Evolutionary conservation across 2,113 vertebrate species (phyloP), one percentile per base, ranked within the genome.

Genomic region (Pollachius pollachius): DNA sequence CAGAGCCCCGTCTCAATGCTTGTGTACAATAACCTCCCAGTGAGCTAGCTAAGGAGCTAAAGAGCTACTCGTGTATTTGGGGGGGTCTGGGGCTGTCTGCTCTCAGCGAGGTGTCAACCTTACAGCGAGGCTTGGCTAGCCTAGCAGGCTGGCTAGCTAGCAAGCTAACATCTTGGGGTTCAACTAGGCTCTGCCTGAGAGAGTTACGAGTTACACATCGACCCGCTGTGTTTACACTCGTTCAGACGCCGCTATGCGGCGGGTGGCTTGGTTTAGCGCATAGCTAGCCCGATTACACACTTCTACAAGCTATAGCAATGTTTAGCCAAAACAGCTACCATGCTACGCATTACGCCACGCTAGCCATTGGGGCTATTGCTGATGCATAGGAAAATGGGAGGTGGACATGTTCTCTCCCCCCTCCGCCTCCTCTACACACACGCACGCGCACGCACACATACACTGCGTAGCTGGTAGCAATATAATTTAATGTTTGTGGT

Each of bases 351-450:
- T 87, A 89, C 83, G 89, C 87, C 89, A 86, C 85, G 88, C 88
- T 91, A 88, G 88, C 88, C 77, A 78, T 75, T 68, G 72, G 84
- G 74, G 87, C 80, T 89, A 89, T 80, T 91, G 89, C 85, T 91
- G 92, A 92, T 90, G 91, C 90, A 90, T 90, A 86, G 88, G 88
- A 91, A 91, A 90, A 92, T 88, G 88, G 90, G 89, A 93, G 91
- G 91, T 92, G 93, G 90, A 92, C 91, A 79, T 89, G 87, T 91
- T 85, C 91, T 82, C 87, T 90, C 79, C 90, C 79, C 86, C 7
- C 25, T 16, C 7, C 5, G 13, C 9, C 41, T 9, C 41, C 12
- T 9, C 41, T 9, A 12, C 41, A 9, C 41, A 12, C 41, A 12
- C 41, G 6, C 12, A 48, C 41, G 1, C 41, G 1, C 41, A 48